Base-by-base conservation (phyloP, 2,888 invertebrate genomes). In the Therioaphis trifolii region DNA sequence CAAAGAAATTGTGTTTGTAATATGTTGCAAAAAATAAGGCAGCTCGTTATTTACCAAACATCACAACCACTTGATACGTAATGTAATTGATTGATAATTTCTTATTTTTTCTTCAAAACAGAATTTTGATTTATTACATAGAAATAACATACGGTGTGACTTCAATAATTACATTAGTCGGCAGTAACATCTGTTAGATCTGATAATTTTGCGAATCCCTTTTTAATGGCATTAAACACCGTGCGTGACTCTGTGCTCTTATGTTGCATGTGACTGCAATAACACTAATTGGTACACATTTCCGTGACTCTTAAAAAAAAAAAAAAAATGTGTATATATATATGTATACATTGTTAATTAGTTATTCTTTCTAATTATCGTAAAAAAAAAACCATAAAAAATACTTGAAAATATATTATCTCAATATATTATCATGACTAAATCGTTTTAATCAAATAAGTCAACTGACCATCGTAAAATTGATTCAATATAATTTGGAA, bases 221-320 rank as follows among this genome's bases (percentile, higher is more conserved):
- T 43, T 43, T 75, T 74, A 75, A 75, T 43, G 43, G 2, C 43
- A 75, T 75, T 75, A 75, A 75, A 40, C 24, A 12, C 75, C 27
- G n/a, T 61, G 75, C 43, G 61, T 61, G 75, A 76, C 75, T 76
- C 43, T 61, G 0, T n/a, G 2, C 75, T 58, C 58, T 40, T 63
- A 18, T 4, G 11, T 7, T 35, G 43, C 24, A 61, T 43, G 43
- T 43, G 43, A 61, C 27, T 76, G 43, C 24, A 61, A 76, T 43
- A 75, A 24, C 58, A 76, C 43, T 76, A 61, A 76, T 76, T 76
- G 40, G 43, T 21, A 55, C 27, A 74, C 27, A 43, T 27, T 27
- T 43, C 15, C n/a, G 5, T 61, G 43, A 61, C 40, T 24, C 5
- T 61, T 46, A 43, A 61, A 27, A 76, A 24, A 15, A 69, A 24